A percentile compares a stretch with the other conserved stretches of the same genome.
Conservation (phyloP, 2,888 invertebrate genomes). For the Cryptosula pallasiana region DNA sequence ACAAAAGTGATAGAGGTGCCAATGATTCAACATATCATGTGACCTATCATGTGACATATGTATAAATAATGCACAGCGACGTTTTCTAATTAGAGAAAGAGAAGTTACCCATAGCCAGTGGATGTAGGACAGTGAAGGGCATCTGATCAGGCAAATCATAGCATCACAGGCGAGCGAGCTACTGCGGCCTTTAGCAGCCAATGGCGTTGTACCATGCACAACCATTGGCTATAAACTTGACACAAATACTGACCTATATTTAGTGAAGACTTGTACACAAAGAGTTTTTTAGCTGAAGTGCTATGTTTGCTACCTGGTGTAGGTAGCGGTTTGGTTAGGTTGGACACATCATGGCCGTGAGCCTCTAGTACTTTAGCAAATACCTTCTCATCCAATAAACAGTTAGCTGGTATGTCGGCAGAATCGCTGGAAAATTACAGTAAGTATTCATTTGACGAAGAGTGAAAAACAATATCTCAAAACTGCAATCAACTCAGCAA, state of each 20-base stretch:
- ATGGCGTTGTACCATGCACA: neutral
- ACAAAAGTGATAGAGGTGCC: too few species aligned
- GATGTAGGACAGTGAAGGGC: neutral
- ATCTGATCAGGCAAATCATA: neutral
- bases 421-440: too few species aligned
- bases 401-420: neutral
- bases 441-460: too few species aligned
- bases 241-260: slow-evolving; percentile 21
- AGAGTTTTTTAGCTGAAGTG: neutral
- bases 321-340: neutral
- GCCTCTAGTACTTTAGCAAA: neutral
- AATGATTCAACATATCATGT: too few species aligned
- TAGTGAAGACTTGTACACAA: slow-evolving; percentile 18
- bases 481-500: too few species aligned
- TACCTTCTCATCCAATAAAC: neutral
- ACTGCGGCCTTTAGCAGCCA: neutral
- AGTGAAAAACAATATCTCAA: too few species aligned
- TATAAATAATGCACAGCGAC: too few species aligned
- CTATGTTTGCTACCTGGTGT: slow-evolving; percentile 12
- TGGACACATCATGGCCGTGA: neutral
- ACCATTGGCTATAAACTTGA: neutral
- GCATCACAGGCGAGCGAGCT: neutral
- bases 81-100: too few species aligned
- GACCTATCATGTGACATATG: too few species aligned
- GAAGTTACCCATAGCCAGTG: neutral